A percentile compares a stretch with the other conserved stretches of the same genome.
Conservation (phyloP, 2,113 vertebrate genomes). For the Phycodurus eques region DNA sequence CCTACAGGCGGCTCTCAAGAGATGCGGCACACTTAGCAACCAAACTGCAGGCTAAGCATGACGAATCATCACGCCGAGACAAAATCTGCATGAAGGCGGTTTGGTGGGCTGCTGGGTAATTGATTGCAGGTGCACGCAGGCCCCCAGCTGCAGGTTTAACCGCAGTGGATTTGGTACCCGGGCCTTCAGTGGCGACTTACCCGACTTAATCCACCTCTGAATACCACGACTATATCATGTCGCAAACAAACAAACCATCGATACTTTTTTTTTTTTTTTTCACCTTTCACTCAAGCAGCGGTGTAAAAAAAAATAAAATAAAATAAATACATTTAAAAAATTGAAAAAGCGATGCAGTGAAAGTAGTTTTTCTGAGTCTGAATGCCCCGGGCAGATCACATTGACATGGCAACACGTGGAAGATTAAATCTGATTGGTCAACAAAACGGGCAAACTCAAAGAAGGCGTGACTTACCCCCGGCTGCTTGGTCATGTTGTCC, state of each 20-base stretch:
- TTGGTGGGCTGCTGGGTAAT: slow-evolving; percentile 42
- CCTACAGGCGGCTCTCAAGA: slow-evolving; percentile 52
- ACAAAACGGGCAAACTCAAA: slow-evolving; percentile 7
- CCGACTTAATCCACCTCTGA: background rate
- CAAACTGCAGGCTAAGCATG: slow-evolving; percentile 57
- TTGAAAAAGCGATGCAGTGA: no score
- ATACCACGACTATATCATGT: background rate
- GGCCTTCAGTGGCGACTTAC: background rate
- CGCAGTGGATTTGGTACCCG: background rate
- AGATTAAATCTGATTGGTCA: background rate
- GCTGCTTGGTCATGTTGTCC: slow-evolving; percentile 98
- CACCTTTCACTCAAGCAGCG: no score
- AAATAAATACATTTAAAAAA: no score
- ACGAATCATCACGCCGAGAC: slow-evolving; percentile 45
- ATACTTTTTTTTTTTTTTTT: no score
- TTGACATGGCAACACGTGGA: background rate
- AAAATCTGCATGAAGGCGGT: slow-evolving; percentile 55
- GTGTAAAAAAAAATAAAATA: no score
- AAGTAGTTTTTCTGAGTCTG: no score
- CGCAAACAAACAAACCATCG: background rate
- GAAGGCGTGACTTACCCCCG: slow-evolving; percentile 80
- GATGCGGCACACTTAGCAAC: slow-evolving; percentile 52
- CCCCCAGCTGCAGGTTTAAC: background rate
- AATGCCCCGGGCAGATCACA: background rate
- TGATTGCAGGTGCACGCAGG: slow-evolving; percentile 45